Evolutionary conservation across 2,888 invertebrate species (phyloP).

Genomic region (Labia minor): DNA sequence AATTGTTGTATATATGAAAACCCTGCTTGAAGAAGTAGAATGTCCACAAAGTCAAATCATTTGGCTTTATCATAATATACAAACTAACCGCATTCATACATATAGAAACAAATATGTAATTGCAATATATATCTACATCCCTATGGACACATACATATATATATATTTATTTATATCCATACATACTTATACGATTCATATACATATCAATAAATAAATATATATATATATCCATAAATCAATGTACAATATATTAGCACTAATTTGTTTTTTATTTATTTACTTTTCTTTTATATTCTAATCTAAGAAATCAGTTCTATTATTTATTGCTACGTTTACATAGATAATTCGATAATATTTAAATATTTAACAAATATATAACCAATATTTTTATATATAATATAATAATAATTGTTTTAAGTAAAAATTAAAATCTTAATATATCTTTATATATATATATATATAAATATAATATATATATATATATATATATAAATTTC

Average conservation of each 20-base stretch:
- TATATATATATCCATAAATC: conserved; percentile 5
- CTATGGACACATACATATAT: conserved; percentile 17
- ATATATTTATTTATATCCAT: too few relatives aligned
- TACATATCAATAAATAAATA: conserved; percentile 18
- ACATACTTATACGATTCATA: too few relatives aligned
- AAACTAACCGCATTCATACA: neutral
- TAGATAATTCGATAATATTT: neutral
- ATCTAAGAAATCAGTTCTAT: conserved; percentile 18
- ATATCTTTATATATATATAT: too few relatives aligned
- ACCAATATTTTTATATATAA: too few relatives aligned
- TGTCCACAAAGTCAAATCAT: conserved; percentile 13
- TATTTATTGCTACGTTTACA: conserved; percentile 5
- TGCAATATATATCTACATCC: neutral
- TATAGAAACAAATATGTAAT: neutral
- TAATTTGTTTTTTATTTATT: too few relatives aligned
- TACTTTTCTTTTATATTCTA: conserved; percentile 20
- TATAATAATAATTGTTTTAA: too few relatives aligned
- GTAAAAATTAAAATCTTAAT: too few relatives aligned
- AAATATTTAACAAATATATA: too few relatives aligned
- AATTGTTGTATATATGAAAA: conserved; percentile 13
- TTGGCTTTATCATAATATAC: conserved; percentile 1
- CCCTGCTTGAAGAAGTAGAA: conserved; percentile 7
- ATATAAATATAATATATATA: too few relatives aligned
- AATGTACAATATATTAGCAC: conserved; percentile 19
- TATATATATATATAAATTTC: too few relatives aligned